A percentile compares a stretch with the other conserved stretches of the same genome.
Evolutionary conservation across 64 coral and sea anemone genomes (phyloP).

Genomic region (Catalaphyllia jardinei): DNA sequence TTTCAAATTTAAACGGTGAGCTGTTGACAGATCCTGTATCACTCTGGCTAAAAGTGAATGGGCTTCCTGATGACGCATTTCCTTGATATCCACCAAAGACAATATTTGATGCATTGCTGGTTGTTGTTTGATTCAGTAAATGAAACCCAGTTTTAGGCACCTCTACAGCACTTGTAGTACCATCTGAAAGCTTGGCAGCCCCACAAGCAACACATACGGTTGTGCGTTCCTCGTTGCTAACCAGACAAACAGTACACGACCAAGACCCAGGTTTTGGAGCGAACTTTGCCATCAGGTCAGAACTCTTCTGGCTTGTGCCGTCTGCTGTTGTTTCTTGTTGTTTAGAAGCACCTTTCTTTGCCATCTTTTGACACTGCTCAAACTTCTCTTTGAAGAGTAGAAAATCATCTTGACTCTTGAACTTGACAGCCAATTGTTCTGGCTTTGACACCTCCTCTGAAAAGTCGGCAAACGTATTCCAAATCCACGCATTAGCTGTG

Average conservation of each 20-base stretch:
- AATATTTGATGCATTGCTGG: background rate
- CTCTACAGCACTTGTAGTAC: background rate
- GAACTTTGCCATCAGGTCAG: slow-evolving; percentile 37
- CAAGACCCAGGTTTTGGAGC: slow-evolving; percentile 60
- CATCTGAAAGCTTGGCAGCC: slow-evolving; percentile 30
- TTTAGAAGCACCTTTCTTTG: background rate
- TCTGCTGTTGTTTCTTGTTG: background rate
- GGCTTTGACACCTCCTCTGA: slow-evolving; percentile 80
- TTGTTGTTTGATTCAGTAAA: background rate
- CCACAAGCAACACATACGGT: slow-evolving; percentile 66
- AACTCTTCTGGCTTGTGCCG: background rate
- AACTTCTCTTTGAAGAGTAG: slow-evolving; percentile 64
- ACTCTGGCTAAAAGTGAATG: background rate
- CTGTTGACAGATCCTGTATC: background rate
- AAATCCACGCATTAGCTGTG: slow-evolving; percentile 73
- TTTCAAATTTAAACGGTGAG: background rate
- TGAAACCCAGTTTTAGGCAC: background rate
- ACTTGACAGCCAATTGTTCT: slow-evolving; percentile 95
- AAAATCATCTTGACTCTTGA: slow-evolving; percentile 72
- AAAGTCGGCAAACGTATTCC: slow-evolving; percentile 78
- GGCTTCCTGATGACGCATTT: background rate
- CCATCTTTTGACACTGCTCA: slow-evolving; percentile 35
- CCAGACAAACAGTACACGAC: slow-evolving; percentile 59
- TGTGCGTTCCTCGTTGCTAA: slow-evolving; percentile 40
- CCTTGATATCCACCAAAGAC: background rate